Conservation (phyloP, 64 coral and sea anemone genomes). For the Stylophora pistillata region DNA sequence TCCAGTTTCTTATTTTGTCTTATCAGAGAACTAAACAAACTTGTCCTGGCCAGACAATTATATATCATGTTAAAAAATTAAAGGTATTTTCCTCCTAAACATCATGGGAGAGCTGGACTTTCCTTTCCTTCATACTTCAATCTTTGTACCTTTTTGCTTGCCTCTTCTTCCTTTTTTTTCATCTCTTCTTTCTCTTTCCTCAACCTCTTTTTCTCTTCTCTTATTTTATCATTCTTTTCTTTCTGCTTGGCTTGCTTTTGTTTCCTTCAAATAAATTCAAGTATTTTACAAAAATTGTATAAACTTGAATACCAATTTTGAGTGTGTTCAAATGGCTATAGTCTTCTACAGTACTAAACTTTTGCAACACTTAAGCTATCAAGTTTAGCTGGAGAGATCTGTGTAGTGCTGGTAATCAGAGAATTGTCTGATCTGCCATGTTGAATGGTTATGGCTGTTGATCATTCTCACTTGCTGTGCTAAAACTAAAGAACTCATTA, state of each 20-base stretch:
- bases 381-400: no score
- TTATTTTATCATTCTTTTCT: neutral
- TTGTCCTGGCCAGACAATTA: no score
- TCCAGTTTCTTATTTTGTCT: no score
- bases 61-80: neutral
- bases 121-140: neutral
- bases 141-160: slow-evolving; percentile 25
- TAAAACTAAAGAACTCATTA: no score
- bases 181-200: slow-evolving; percentile 39
- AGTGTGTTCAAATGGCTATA: neutral
- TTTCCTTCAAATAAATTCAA: slow-evolving; percentile 14
- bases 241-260: slow-evolving; percentile 8
- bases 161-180: slow-evolving; percentile 27
- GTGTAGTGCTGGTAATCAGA: no score
- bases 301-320: neutral
- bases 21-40: no score
- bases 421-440: no score
- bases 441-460: no score
- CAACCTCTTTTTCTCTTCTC: slow-evolving; percentile 47
- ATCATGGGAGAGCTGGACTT: neutral
- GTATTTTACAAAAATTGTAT: neutral
- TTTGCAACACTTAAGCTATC: no score
- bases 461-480: no score
- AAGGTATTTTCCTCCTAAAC: neutral
- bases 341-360: neutral